Evolutionary conservation across 2,113 vertebrate genomes (phyloP), one percentile per base, ranked within the genome.

Genomic region (Chionodraco myersi): DNA sequence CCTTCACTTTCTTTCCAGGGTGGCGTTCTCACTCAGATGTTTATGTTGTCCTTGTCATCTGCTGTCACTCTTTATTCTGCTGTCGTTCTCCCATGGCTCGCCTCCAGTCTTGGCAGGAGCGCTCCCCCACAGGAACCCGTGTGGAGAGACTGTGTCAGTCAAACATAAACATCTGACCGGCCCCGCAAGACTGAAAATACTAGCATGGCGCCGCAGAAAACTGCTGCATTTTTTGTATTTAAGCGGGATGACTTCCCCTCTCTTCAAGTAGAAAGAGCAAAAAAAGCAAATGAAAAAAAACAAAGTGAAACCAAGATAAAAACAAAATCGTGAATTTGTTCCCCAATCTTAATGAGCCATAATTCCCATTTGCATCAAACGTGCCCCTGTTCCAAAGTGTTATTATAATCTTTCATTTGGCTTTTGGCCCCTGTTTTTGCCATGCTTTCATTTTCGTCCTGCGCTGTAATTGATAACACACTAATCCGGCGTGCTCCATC

Each of bases 11-110:
- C 86, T 86, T 87, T 88, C 77, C 75, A 90, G 90, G 88, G 86
- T 77, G 90, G 85, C 80, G 65, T 88, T 88, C 86, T 88, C 88
- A 72, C 88, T 83, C 86, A 91, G 90, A 91, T 91, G 90, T 91
- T 90, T 91, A 91, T 90, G 82, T 84, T 79, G 51, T 68, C 34
- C 23, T 72, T 56, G 66, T 76, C 70, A 70, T 89, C 72, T 74
- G 82, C 84, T 70, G 75, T 86, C 72, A 56, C 76, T 84, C 79
- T 83, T 84, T 30, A 76, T 86, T 84, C 87, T 85, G 58, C 82
- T 79, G 72, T 57, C 56, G 44, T 64, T 70, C 86, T 83, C 76
- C 83, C 90, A 83, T 86, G 90, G 86, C 89, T 84, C 76, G n/a
- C 77, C 77, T 72, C 58, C 68, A 52, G 87, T 71, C 85, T 78